Evolutionary conservation across 2,113 vertebrate species (phyloP).

Genomic region (Ochotona curzoniae): DNA sequence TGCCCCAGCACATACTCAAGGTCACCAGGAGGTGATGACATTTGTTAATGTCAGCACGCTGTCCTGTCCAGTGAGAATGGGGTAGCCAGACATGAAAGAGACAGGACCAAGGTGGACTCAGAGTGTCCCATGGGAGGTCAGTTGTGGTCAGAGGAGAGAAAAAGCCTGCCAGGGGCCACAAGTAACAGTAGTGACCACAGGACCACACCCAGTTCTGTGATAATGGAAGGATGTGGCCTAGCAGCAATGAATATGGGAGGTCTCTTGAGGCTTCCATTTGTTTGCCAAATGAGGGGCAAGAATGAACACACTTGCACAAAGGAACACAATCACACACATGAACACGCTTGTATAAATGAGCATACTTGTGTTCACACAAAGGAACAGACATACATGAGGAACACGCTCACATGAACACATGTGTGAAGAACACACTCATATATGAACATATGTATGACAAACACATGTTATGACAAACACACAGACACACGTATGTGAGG

Average conservation of each 20-base stretch:
- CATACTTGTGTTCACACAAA: no score
- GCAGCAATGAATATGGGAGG: no score
- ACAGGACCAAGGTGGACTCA: accelerated
- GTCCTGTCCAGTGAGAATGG: background rate
- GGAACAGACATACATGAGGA: no score
- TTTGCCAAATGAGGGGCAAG: background rate
- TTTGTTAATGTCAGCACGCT: background rate
- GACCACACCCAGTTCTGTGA: accelerated
- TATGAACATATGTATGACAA: no score
- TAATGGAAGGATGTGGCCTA: accelerated
- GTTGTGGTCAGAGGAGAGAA: background rate
- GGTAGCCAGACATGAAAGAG: background rate
- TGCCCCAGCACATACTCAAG: background rate
- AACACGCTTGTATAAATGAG: no score
- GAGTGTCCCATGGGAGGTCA: background rate
- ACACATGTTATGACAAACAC: no score
- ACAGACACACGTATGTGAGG: no score
- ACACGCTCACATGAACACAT: no score
- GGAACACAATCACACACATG: no score
- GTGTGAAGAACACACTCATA: no score
- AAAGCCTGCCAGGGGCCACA: background rate
- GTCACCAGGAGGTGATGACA: background rate
- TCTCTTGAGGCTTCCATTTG: background rate
- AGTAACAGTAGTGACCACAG: background rate
- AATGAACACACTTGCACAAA: no score